Evolutionary conservation across 2,113 vertebrate species (phyloP), one percentile per base, ranked within the genome.

Genomic region (Lycaon pictus): DNA sequence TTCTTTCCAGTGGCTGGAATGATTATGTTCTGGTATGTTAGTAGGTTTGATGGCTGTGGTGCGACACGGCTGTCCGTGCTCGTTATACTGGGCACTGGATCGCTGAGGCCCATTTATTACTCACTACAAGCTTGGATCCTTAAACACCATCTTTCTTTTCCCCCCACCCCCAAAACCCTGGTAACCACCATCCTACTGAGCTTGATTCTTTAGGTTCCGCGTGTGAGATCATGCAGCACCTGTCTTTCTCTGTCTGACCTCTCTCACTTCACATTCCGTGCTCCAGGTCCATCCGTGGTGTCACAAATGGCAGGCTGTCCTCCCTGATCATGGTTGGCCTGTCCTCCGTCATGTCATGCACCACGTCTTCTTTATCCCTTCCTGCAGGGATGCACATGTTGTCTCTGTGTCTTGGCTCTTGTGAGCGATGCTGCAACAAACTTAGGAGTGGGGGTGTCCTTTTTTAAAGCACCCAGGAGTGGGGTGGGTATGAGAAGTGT

Each of bases 291-390:
- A 13, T 15, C 37, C 19, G 6, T 1, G 72, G 9, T 15, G 72
- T 12, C 37, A 12, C 72, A 25, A 22, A 35, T 0, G 37, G 35
- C 37, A 23, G 7, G 71, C 22, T 12, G 20, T 27, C 62, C 43
- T 13, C 71, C 71, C 3, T 23, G 2, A 37, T 13, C 35, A 4
- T 19, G 71, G 71, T 37, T 23, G 71, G 5, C 35, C 37, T 6
- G 11, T 11, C 11, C 25, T 6, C 43, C 1, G 1, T 25, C 5
- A 3, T 6, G 7, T 74, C 3, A 20, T 11, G 8, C 12, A 3
- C 37, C 22, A 15, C 13, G 7, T 12, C 43, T 48, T 10, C 72
- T 2, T 13, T 2, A 13, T 7, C 23, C 12, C 29, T 19, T 3
- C 62, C 11, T 25, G 11, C 32, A 19, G 6, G 15, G 5, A 12